These are phyloP conservation scores for Dipodomys merriami DNA, from an alignment of 2,113 vertebrate genomes.

Conservation along the genomic window DNA sequence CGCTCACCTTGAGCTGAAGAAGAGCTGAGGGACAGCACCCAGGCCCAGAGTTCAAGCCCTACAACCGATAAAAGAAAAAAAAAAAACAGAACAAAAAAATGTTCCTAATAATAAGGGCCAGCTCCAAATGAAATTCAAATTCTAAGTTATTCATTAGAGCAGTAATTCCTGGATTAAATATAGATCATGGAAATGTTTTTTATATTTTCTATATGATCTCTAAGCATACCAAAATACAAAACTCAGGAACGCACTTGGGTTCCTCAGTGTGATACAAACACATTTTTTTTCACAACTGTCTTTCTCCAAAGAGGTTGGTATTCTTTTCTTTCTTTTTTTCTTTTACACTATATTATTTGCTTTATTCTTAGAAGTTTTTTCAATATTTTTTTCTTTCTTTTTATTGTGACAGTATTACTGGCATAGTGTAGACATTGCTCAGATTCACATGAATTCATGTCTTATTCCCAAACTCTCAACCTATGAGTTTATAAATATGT, in stretches of 20 bases:
- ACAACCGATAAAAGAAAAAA: no score
- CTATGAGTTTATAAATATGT: slow-evolving; percentile 11
- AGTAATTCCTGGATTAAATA: slow-evolving; percentile 39
- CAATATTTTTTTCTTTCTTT: no score
- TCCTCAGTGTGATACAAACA: neutral
- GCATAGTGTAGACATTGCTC: neutral
- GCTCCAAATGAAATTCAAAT: slow-evolving; percentile 4
- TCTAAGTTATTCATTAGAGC: neutral
- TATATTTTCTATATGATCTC: neutral
- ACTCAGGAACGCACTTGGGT: neutral
- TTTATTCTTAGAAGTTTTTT: no score
- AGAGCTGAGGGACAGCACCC: no score
- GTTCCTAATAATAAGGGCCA: neutral
- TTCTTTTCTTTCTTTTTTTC: neutral
- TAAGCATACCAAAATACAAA: neutral
- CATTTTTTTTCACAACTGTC: neutral
- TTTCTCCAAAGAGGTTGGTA: neutral
- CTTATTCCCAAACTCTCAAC: neutral
- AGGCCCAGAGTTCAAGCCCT: no score
- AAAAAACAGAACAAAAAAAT: neutral
- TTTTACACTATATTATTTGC: no score
- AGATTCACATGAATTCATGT: neutral
- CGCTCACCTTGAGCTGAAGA: no score
- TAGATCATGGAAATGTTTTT: neutral
- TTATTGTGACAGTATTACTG: neutral